Evolutionary conservation across 2,113 vertebrate genomes (phyloP).

Genomic region (Dicentrarchus labrax): DNA sequence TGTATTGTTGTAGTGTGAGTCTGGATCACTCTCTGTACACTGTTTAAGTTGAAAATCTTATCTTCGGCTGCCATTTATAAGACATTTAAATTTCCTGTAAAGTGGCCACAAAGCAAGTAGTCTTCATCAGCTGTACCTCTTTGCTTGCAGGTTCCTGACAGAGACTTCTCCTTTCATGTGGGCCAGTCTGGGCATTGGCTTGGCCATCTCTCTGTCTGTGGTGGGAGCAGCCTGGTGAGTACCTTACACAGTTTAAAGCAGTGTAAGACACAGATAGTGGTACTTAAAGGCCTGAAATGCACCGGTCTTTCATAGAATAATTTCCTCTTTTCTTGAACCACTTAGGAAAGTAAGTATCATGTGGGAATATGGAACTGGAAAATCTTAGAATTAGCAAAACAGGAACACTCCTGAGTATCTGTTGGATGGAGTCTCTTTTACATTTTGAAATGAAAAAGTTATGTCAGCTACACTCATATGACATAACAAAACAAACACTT

Average conservation of each 20-base stretch:
- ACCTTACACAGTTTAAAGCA: not conserved
- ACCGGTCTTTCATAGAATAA: not conserved
- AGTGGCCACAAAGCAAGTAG: not conserved
- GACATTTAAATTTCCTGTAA: not conserved
- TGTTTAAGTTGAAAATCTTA: too few relatives aligned
- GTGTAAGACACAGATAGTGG: not conserved
- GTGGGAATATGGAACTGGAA: constrained; percentile 42
- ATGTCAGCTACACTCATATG: not conserved
- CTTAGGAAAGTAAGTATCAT: constrained; percentile 1
- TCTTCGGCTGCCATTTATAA: not conserved
- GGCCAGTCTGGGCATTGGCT: constrained; percentile 95
- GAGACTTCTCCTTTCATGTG: constrained; percentile 99
- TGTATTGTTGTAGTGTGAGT: too few relatives aligned
- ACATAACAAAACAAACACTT: not conserved
- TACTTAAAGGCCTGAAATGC: not conserved
- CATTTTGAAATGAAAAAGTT: not conserved
- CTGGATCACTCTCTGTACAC: too few relatives aligned
- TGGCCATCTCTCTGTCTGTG: constrained; percentile 97
- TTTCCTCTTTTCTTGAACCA: constrained; percentile 58
- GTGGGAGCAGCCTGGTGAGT: constrained; percentile 98
- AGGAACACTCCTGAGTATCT: not conserved
- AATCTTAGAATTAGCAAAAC: not conserved
- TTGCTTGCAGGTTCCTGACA: constrained; percentile 91
- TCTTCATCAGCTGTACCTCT: constrained; percentile 24
- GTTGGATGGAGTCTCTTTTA: not conserved